Conservation (phyloP, 2,797 vertebrate genomes). For the Lerista edwardsae region DNA sequence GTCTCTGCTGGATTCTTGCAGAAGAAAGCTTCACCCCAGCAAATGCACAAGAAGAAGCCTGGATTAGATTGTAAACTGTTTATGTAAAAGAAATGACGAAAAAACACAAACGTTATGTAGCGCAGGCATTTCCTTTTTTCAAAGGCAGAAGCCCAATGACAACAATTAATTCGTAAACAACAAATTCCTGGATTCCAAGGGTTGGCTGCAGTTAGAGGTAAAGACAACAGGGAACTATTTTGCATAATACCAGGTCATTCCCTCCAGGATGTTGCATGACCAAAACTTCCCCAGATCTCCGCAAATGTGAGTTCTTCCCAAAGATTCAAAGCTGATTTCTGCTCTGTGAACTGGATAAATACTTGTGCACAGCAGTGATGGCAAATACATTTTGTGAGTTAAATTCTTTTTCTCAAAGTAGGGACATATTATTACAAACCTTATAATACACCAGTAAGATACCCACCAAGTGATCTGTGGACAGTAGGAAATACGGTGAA, state of each 20-base stretch:
- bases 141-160: constrained; percentile 13
- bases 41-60: background rate
- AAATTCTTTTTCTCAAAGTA: background rate
- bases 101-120: constrained; percentile 2
- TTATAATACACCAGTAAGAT: background rate
- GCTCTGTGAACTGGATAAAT: background rate
- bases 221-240: background rate
- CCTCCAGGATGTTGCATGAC: background rate
- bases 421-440: background rate
- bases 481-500: background rate
- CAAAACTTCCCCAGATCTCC: background rate
- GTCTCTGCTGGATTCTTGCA: no score
- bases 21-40: background rate
- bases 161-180: constrained; percentile 23
- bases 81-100: background rate
- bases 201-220: background rate
- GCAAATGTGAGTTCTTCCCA: background rate
- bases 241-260: background rate
- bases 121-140: constrained; percentile 6
- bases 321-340: background rate
- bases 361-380: background rate
- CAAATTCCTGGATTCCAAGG: background rate
- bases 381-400: background rate
- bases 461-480: background rate
- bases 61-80: constrained; percentile 10